Evolutionary conservation across 1,140 invertebrate genomes (phyloP).

Genomic region (Brachionus calyciflorus): DNA sequence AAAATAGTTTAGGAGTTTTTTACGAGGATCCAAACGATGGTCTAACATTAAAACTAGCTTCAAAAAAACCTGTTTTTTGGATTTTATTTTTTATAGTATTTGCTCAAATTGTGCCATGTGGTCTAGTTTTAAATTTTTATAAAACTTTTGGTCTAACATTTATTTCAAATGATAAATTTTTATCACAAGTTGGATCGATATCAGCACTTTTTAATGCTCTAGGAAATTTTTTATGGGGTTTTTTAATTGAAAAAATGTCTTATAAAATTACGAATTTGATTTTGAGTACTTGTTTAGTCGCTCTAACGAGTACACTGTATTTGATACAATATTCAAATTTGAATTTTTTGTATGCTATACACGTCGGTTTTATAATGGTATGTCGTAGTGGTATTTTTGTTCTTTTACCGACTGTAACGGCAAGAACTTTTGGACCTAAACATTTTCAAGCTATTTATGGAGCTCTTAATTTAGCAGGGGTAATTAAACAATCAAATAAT

Average conservation of each 20-base stretch:
- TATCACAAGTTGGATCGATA: slow-evolving; percentile 61
- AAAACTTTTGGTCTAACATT: slow-evolving; percentile 62
- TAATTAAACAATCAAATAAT: not conserved
- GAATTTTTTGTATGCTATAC: slow-evolving; percentile 50
- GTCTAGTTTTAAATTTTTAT: slow-evolving; percentile 39
- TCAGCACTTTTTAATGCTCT: slow-evolving; percentile 62
- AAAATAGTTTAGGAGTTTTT: slow-evolving; percentile 48
- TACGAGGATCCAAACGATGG: slow-evolving; percentile 9
- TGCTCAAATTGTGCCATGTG: not conserved
- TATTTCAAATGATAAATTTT: slow-evolving; percentile 61
- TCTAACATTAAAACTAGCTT: not conserved
- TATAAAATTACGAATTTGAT: not conserved
- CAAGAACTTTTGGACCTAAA: slow-evolving; percentile 14
- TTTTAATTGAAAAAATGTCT: slow-evolving; percentile 51
- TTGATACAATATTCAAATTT: slow-evolving; percentile 47
- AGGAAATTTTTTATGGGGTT: slow-evolving; percentile 62
- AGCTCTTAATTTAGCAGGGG: not conserved
- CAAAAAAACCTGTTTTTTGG: not conserved
- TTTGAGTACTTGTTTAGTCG: not conserved
- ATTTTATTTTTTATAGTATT: slow-evolving; percentile 47
- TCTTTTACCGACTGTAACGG: slow-evolving; percentile 49
- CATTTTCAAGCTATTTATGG: slow-evolving; percentile 39
- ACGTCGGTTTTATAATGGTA: slow-evolving; percentile 51
- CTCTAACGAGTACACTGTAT: not conserved
- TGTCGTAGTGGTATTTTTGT: slow-evolving; percentile 53